phyloP scores from a whole-genome alignment of 2,113 vertebrate species.

The Scomber scombrus region DNA sequence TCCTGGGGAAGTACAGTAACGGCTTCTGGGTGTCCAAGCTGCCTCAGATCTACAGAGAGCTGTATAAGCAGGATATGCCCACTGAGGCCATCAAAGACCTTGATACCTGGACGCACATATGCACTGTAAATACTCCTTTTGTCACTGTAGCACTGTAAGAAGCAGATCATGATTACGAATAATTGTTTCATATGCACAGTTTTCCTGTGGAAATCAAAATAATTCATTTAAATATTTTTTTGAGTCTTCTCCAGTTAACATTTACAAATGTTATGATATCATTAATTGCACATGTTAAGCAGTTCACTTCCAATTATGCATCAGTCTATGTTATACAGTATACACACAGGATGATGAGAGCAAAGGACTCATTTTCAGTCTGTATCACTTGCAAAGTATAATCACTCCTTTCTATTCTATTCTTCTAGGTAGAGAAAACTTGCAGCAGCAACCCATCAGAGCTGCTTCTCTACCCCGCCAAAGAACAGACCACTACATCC shows the following conservation, averaged over 20 bases:
- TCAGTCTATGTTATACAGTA: too few relatives aligned
- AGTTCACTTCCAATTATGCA: background rate
- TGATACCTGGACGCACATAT: constrained; percentile 91
- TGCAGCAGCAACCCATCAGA: constrained; percentile 87
- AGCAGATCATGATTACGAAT: background rate
- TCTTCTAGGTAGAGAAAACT: constrained; percentile 90
- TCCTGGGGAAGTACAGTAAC: constrained; percentile 89
- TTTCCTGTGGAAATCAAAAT: too few relatives aligned
- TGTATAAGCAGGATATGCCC: constrained; percentile 90
- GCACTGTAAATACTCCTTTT: constrained; percentile 83
- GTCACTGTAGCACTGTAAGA: background rate
- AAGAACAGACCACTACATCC: constrained; percentile 59
- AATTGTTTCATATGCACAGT: background rate
- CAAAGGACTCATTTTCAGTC: too few relatives aligned
- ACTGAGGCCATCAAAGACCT: constrained; percentile 87
- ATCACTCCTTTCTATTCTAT: background rate
- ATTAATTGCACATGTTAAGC: background rate
- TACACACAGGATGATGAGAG: too few relatives aligned
- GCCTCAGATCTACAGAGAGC: constrained; percentile 91
- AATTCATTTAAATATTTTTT: too few relatives aligned
- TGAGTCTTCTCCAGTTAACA: background rate
- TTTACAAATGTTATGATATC: background rate
- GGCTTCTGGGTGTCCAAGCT: constrained; percentile 93
- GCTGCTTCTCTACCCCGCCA: constrained; percentile 90
- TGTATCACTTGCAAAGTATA: background rate